These are phyloP conservation scores for Siderastrea radians DNA, from an alignment of 92 coral and sea anemone genomes.

Conservation along the genomic window DNA sequence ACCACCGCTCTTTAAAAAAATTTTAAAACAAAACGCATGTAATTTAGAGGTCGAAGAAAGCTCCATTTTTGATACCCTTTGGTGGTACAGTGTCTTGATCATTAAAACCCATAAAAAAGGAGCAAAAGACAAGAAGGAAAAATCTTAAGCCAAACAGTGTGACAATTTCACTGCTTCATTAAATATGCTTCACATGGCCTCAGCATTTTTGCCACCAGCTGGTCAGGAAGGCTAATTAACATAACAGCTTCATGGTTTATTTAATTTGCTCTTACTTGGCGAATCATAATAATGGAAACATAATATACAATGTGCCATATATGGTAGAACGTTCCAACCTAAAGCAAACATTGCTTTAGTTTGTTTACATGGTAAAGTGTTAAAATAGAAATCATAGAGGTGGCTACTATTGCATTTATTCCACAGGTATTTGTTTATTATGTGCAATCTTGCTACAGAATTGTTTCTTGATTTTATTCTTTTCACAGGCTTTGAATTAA, in stretches of 20 bases:
- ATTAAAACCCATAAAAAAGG: neutral
- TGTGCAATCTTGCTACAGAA: neutral
- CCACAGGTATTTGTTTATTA: neutral
- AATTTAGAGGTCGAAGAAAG: neutral
- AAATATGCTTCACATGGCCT: slow-evolving; percentile 46
- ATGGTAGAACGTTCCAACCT: slow-evolving; percentile 41
- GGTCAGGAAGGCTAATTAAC: slow-evolving; percentile 78
- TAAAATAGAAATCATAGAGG: slow-evolving; percentile 13
- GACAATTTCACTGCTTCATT: slow-evolving; percentile 29
- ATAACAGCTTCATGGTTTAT: slow-evolving; percentile 76
- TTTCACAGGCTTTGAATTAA: neutral
- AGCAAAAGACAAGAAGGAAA: slow-evolving; percentile 1
- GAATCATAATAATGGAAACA: slow-evolving; percentile 55
- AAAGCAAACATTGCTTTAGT: slow-evolving; percentile 23
- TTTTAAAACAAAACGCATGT: neutral
- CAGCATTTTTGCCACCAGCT: slow-evolving; percentile 63
- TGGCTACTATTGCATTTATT: neutral
- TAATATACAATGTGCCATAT: slow-evolving; percentile 60
- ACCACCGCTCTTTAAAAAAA: slow-evolving; percentile 12
- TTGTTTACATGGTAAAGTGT: slow-evolving; percentile 32
- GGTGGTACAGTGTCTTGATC: slow-evolving; percentile 3
- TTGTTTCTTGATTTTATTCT: neutral
- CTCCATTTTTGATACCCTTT: neutral
- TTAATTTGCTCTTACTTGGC: slow-evolving; percentile 64
- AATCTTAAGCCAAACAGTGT: neutral